A percentile compares a stretch with the other conserved stretches of the same genome.
Evolutionary conservation across 2,113 vertebrate species (phyloP).

Genomic region (Semicossyphus pulcher): DNA sequence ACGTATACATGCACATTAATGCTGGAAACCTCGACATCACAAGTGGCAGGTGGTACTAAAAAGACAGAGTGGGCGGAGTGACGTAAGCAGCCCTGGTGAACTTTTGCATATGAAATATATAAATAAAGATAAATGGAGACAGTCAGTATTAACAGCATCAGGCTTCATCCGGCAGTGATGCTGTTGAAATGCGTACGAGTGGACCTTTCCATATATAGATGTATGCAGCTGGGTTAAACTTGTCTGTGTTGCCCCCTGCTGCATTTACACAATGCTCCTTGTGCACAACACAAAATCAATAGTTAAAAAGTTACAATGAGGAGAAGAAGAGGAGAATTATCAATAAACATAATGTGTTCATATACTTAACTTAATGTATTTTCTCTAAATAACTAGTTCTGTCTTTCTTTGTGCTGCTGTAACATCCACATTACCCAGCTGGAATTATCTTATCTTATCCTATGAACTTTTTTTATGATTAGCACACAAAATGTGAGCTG

Average conservation of each 20-base stretch:
- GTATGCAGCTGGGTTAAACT: conserved; percentile 1
- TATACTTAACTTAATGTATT: too few species aligned
- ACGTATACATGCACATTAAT: neutral
- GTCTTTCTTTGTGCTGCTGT: too few species aligned
- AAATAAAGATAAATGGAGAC: neutral
- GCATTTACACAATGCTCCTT: neutral
- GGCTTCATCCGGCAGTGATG: neutral
- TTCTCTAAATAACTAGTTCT: too few species aligned
- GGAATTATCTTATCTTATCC: too few species aligned
- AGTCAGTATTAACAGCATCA: neutral
- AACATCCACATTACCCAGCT: too few species aligned
- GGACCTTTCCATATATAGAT: conserved; percentile 15
- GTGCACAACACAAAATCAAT: too few species aligned
- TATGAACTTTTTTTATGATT: too few species aligned
- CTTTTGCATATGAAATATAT: conserved; percentile 44
- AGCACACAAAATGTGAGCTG: too few species aligned
- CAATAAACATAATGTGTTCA: too few species aligned
- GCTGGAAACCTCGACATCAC: neutral
- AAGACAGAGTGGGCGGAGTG: conserved; percentile 35
- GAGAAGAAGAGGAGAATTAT: too few species aligned
- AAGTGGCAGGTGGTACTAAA: conserved; percentile 9
- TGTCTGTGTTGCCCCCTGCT: neutral
- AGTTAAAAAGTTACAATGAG: too few species aligned
- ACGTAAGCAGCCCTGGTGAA: conserved; percentile 16
- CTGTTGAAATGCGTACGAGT: neutral